Base-by-base conservation (phyloP, 2,888 invertebrate genomes). In the Linnaemya vulpina region DNA sequence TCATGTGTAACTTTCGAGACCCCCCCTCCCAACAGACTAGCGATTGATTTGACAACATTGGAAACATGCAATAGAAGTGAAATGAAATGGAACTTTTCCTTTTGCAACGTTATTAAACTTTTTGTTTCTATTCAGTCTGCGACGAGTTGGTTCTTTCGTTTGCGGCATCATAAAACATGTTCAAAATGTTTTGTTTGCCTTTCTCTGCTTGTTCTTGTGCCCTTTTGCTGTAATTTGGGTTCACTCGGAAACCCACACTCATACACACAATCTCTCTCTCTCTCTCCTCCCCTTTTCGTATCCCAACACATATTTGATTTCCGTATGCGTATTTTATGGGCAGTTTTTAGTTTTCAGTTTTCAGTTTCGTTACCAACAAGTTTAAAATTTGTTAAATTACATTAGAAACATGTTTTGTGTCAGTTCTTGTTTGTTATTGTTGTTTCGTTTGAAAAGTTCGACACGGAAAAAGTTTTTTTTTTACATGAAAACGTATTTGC, bases 41-140 rank as follows among this genome's bases (percentile, higher is more conserved):
- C 40, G 25, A 70, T 60, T 49, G 51, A 43, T 62, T 60, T 62
- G 49, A 55, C 25, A 68, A 49, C 15, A 40, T 30, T 22, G 43
- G 43, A 79, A 65, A 65, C 53, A n/a, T 38, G 49, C 17, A 65
- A 38, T 46, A 55, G 43, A 53, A 63, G 15, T 35, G n/a, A 25
- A 13, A 55, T 35, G 8, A 22, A 49, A 67, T 35, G 22, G 49
- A 77, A 65, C 53, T 63, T 65, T 65, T 43, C n/a, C 2, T 30
- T n/a, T 30, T 30, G 40, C 63, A 75, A 68, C 77, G 68, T 68
- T 77, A 60, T 77, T 67, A 55, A 67, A 58, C 13, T 40, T 68
- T 58, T 22, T 58, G 10, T 77, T 46, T 17, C 1, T 46, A n/a
- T 30, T 60, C 1, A 30, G 10, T 35, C 11, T 3, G n/a, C n/a